Percentiles rank a stretch among this genome's conserved stretches.
Evolutionary conservation across 2,888 invertebrate species (phyloP).

Genomic region (Melitaea athalia): DNA sequence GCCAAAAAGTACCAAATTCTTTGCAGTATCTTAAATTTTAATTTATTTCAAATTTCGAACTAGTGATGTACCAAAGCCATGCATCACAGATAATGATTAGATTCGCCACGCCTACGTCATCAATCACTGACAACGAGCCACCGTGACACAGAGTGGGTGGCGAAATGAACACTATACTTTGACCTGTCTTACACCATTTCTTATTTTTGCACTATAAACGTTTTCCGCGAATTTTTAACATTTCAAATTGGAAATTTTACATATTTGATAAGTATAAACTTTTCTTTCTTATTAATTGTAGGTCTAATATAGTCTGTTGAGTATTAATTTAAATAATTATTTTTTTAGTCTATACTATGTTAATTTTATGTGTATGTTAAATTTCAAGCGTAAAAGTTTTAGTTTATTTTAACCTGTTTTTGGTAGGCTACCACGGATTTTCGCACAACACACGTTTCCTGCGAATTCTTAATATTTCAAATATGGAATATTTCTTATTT

Average conservation of each 20-base stretch:
- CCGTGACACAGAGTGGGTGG: constrained; percentile 60
- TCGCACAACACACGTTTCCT: too few relatives aligned
- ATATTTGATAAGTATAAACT: background rate
- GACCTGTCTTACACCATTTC: constrained; percentile 50
- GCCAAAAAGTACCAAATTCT: background rate
- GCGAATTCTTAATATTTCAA: too few relatives aligned
- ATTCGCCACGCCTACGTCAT: constrained; percentile 81
- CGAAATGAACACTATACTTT: constrained; percentile 49
- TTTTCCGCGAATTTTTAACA: background rate
- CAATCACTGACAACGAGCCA: constrained; percentile 71
- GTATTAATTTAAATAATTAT: background rate
- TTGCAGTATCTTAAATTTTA: constrained; percentile 15
- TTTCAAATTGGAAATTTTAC: background rate
- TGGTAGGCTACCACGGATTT: too few relatives aligned
- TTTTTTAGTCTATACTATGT: background rate
- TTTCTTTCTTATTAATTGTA: background rate
- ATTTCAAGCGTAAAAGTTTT: too few relatives aligned
- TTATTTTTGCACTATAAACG: background rate
- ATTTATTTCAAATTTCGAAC: constrained; percentile 38
- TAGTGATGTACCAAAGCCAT: constrained; percentile 77
- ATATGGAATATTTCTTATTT: too few relatives aligned
- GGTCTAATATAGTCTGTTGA: too few relatives aligned
- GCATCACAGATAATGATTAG: constrained; percentile 82
- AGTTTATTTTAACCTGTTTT: too few relatives aligned
- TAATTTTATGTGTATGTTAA: too few relatives aligned